phyloP scores from a whole-genome alignment of 1,140 invertebrate species.

The Drosophila asahinai region DNA sequence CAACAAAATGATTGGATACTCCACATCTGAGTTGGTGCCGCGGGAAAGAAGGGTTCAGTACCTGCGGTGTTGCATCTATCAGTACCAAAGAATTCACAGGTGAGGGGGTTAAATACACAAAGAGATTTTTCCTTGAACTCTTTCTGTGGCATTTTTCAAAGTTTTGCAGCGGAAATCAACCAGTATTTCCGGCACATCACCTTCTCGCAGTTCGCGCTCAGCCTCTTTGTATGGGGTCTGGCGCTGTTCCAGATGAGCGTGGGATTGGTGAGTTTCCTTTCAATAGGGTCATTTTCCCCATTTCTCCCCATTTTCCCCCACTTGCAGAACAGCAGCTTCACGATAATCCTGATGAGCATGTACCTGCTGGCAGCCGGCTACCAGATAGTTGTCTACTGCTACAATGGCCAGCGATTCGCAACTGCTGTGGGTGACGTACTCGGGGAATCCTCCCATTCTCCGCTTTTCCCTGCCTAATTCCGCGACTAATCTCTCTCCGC shows the following conservation, averaged over 20 bases:
- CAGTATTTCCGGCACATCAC: constrained; percentile 64
- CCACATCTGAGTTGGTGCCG: constrained; percentile 64
- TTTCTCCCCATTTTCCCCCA: background rate
- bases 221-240: constrained; percentile 68
- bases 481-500: constrained; percentile 14
- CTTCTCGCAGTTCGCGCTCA: constrained; percentile 70
- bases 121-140: background rate
- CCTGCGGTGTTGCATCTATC: constrained; percentile 71
- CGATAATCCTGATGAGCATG: constrained; percentile 69
- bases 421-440: constrained; percentile 55
- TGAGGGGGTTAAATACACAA: background rate
- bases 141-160: background rate
- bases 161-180: constrained; percentile 59
- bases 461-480: constrained; percentile 13
- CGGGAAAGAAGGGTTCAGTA: constrained; percentile 61
- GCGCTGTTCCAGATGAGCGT: constrained; percentile 75
- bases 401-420: constrained; percentile 70
- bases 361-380: constrained; percentile 67
- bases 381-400: constrained; percentile 78
- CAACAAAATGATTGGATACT: constrained; percentile 56
- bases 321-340: constrained; percentile 55
- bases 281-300: background rate
- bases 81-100: constrained; percentile 65
- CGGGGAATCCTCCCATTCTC: background rate
- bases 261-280: constrained; percentile 51